Evolutionary conservation across 2,113 vertebrate genomes (phyloP).

Genomic region (Benitochromis conjunctus): DNA sequence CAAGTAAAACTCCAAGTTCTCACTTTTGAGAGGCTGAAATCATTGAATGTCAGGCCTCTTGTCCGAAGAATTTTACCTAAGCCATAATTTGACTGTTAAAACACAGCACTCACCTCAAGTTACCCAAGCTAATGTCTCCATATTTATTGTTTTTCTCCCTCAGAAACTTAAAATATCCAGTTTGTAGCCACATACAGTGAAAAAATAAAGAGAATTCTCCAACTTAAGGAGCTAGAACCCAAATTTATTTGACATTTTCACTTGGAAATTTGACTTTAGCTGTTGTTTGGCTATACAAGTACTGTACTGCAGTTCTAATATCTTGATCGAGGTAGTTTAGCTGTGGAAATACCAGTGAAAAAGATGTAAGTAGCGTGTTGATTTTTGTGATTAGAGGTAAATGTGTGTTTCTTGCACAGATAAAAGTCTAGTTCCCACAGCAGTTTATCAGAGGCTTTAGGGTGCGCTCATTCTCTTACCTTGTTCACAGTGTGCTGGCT

Average conservation of each 20-base stretch:
- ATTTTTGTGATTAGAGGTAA: not conserved
- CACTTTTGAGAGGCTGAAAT: not conserved
- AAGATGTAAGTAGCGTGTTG: not conserved
- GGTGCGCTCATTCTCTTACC: slow-evolving; percentile 37
- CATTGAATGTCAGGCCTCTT: accelerated
- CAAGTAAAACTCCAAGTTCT: not conserved
- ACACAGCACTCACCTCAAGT: not conserved
- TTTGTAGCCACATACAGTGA: not conserved
- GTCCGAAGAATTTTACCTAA: not conserved
- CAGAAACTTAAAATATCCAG: not conserved
- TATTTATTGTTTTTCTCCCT: not conserved
- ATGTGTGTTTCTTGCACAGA: not conserved
- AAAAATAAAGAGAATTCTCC: not conserved
- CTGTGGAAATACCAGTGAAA: not conserved
- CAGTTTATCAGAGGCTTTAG: accelerated
- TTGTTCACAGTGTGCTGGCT: slow-evolving; percentile 26
- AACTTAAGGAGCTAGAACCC: not conserved
- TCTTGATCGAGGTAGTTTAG: not conserved
- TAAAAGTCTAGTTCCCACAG: accelerated
- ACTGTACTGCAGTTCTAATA: accelerated
- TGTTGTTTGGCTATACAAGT: not conserved
- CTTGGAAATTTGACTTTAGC: not conserved
- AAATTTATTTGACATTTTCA: not conserved
- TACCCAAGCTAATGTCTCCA: not conserved
- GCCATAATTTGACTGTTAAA: not conserved